Percentiles rank a stretch among this genome's conserved stretches.
Evolutionary conservation across 2,888 invertebrate genomes (phyloP).

Genomic region (Nasonia oneida): DNA sequence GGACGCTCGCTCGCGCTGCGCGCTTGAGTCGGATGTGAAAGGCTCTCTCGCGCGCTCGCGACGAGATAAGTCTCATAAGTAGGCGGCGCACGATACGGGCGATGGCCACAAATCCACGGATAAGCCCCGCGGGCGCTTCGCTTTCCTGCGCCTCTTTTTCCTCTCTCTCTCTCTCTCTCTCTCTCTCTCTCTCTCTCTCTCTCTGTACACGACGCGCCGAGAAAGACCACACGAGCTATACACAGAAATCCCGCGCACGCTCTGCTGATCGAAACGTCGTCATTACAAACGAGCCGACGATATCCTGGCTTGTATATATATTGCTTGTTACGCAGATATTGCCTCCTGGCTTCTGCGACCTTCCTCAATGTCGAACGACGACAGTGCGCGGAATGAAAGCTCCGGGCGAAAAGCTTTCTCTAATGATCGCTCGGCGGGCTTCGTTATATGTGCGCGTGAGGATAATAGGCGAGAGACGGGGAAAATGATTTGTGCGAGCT

Average conservation of each 20-base stretch:
- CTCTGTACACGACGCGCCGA: background rate
- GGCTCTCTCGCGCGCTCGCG: constrained; percentile 57
- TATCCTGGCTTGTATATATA: constrained; percentile 72
- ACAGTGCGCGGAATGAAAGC: background rate
- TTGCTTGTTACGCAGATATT: constrained; percentile 69
- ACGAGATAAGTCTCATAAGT: constrained; percentile 76
- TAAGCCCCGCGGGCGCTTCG: constrained; percentile 72
- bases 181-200: constrained; percentile 19
- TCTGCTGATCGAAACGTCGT: constrained; percentile 75
- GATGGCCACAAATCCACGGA: constrained; percentile 76
- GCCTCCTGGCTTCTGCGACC: constrained; percentile 56
- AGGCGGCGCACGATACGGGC: constrained; percentile 76
- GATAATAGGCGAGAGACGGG: background rate
- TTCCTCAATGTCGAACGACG: constrained; percentile 40
- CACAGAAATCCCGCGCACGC: background rate
- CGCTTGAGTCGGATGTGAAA: constrained; percentile 54
- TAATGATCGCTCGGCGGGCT: constrained; percentile 6
- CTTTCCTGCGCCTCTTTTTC: background rate
- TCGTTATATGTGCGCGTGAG: background rate
- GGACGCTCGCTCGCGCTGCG: constrained; percentile 18
- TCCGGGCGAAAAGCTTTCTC: constrained; percentile 19
- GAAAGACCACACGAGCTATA: background rate
- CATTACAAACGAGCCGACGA: constrained; percentile 74
- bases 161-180: constrained; percentile 29
- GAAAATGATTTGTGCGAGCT: constrained; percentile 40